Base-by-base conservation (phyloP, 2,113 vertebrate genomes). In the Zosterops hypoxanthus region DNA sequence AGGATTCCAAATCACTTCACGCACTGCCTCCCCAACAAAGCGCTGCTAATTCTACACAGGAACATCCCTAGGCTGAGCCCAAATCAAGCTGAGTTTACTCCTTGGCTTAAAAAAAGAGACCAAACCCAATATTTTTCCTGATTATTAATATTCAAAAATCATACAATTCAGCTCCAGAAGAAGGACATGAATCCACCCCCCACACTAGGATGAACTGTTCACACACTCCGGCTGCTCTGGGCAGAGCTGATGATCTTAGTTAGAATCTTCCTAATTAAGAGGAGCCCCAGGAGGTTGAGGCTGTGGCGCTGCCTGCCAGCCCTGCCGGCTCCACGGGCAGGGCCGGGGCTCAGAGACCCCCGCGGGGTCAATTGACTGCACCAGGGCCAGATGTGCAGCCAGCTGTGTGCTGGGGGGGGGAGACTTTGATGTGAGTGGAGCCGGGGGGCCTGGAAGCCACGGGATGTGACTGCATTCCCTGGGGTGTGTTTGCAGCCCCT, bases 141-240 rank as follows among this genome's bases (percentile, higher is more conserved):
- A 28, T n/a, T 20, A 12, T 50, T 21, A 28, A 1, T 1, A 11
- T 34, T 36, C 61, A 31, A 20, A 34, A 73, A 17, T 24, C 7
- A 5, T 26, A 17, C 5, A 3, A 1, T n/a, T 75, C 19, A 18
- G 10, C 42, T 44, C 14, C 61, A 16, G 20, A 66, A 41, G 26
- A 46, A 28, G n/a, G 33, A 21, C 21, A 0, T 0, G 7, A 6
- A 9, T 6, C n/a, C 22, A 6, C 47, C 71, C 29, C 47, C 1
- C 3, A 3, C 5, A 0, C 8, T 12, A 2, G 1, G 0, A 11
- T 19, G 60, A 55, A 0, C 41, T 0, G 1, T 5, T 59, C 4
- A 0, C 36, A 11, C 50, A 0, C 70, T 1, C 2, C 0, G 39
- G 29, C 61, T 5, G 2, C 61, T 39, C 60, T 36, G 1, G 36